A percentile compares a stretch with the other conserved stretches of the same genome.
Evolutionary conservation across 1,140 invertebrate species (phyloP).

Genomic region (Latrodectus geometricus): DNA sequence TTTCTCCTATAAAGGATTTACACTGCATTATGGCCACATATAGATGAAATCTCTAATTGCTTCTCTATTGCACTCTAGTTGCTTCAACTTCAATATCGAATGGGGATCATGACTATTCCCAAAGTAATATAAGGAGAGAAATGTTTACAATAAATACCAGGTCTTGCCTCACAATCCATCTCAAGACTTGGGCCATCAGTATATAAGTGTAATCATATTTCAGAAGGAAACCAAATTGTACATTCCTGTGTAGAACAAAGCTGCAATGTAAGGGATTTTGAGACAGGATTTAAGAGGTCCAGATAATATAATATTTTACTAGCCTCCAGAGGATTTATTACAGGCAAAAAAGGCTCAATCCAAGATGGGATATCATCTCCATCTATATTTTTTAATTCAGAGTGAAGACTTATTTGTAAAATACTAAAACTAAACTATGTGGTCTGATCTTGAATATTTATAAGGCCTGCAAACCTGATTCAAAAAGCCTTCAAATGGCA

Average conservation of each 20-base stretch:
- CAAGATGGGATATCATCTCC: neutral
- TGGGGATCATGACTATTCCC: neutral
- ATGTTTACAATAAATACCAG: constrained; percentile 4
- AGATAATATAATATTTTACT: neutral
- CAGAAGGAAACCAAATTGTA: constrained; percentile 5
- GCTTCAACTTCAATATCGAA: constrained; percentile 20
- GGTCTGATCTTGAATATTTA: neutral
- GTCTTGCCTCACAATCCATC: neutral
- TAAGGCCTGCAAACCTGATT: constrained; percentile 8
- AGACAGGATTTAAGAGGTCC: neutral
- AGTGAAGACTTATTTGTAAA: neutral
- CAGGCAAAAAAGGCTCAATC: neutral
- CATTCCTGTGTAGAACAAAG: constrained; percentile 3
- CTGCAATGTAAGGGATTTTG: constrained; percentile 2
- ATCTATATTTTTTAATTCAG: neutral
- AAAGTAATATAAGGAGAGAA: neutral
- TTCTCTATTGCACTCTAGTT: neutral
- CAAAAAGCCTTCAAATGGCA: neutral
- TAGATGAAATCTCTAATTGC: neutral
- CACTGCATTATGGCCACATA: neutral
- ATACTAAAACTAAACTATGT: neutral
- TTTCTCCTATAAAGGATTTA: neutral
- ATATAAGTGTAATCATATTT: constrained; percentile 4
- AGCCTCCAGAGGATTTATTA: neutral
- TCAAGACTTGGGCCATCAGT: constrained; percentile 9